phyloP scores from a whole-genome alignment of 2,888 invertebrate species.

The Ectropis crepuscularia region DNA sequence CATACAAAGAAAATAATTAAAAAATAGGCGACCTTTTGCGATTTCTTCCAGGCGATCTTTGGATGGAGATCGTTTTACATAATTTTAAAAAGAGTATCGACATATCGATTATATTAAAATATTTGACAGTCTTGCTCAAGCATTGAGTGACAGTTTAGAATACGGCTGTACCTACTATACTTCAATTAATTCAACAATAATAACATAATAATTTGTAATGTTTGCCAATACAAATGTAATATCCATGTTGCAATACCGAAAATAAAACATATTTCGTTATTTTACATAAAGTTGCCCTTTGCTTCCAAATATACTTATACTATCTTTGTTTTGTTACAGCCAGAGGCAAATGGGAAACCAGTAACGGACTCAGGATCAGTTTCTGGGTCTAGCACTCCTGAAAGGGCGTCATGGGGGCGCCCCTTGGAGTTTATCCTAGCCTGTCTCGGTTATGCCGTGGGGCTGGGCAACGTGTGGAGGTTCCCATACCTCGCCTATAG shows the following conservation, averaged over 20 bases:
- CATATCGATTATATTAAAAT: too few species aligned
- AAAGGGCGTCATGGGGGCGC: slow-evolving; percentile 85
- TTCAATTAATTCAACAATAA: too few species aligned
- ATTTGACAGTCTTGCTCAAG: too few species aligned
- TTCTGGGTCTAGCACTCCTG: slow-evolving; percentile 48
- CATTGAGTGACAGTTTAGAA: too few species aligned
- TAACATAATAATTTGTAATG: too few species aligned
- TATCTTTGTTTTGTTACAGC: slow-evolving; percentile 50
- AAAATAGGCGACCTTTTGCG: too few species aligned
- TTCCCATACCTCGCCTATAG: slow-evolving; percentile 92
- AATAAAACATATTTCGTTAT: background rate
- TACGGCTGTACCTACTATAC: too few species aligned
- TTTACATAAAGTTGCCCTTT: background rate
- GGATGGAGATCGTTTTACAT: too few species aligned
- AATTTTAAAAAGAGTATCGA: too few species aligned
- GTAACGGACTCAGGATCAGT: slow-evolving; percentile 35
- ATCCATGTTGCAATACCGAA: background rate
- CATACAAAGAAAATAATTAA: too few species aligned
- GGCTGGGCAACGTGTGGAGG: slow-evolving; percentile 91
- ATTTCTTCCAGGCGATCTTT: too few species aligned
- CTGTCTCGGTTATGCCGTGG: slow-evolving; percentile 91
- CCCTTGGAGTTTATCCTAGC: slow-evolving; percentile 90
- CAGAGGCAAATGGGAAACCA: slow-evolving; percentile 51
- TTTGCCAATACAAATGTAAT: too few species aligned
- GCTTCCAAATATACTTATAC: background rate